Evolutionary conservation across 2,888 invertebrate genomes (phyloP).

Genomic region (Hofmannophila pseudospretella): DNA sequence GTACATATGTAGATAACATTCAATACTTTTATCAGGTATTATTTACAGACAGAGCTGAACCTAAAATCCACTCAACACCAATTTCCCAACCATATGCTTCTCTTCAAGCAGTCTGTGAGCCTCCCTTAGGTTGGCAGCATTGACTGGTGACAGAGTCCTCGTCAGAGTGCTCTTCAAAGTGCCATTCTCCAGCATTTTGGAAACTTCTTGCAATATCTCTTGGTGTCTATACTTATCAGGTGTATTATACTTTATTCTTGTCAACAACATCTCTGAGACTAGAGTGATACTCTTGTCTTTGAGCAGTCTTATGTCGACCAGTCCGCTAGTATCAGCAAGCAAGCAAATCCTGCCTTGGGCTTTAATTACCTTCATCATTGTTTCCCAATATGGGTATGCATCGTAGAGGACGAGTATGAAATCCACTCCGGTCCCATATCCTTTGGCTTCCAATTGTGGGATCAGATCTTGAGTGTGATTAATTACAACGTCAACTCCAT

Average conservation of each 20-base stretch:
- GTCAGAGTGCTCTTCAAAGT: conserved; percentile 49
- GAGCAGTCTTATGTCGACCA: conserved; percentile 44
- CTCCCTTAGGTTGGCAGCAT: conserved; percentile 55
- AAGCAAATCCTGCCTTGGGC: conserved; percentile 62
- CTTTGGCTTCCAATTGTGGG: conserved; percentile 46
- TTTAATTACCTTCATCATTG: conserved; percentile 50
- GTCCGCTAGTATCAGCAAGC: conserved; percentile 55
- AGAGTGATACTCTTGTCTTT: conserved; percentile 64
- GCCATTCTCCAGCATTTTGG: conserved; percentile 51
- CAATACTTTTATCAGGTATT: too few relatives aligned
- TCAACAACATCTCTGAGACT: conserved; percentile 55
- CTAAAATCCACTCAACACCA: conserved; percentile 53
- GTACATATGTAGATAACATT: too few relatives aligned
- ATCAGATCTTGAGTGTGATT: conserved; percentile 51
- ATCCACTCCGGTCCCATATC: conserved; percentile 50
- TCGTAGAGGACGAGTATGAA: conserved; percentile 61
- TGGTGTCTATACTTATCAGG: conserved; percentile 50
- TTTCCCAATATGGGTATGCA: conserved; percentile 63
- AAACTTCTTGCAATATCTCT: conserved; percentile 45
- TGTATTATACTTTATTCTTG: conserved; percentile 57
- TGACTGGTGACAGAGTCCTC: conserved; percentile 53
- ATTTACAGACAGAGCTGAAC: too few relatives aligned
- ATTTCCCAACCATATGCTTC: conserved; percentile 51
- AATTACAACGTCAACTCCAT: conserved; percentile 52
- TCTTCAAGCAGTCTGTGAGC: conserved; percentile 57